These are phyloP conservation scores for Bilobella aurantiaca DNA, from an alignment of 1,140 invertebrate species.

Conservation along the genomic window DNA sequence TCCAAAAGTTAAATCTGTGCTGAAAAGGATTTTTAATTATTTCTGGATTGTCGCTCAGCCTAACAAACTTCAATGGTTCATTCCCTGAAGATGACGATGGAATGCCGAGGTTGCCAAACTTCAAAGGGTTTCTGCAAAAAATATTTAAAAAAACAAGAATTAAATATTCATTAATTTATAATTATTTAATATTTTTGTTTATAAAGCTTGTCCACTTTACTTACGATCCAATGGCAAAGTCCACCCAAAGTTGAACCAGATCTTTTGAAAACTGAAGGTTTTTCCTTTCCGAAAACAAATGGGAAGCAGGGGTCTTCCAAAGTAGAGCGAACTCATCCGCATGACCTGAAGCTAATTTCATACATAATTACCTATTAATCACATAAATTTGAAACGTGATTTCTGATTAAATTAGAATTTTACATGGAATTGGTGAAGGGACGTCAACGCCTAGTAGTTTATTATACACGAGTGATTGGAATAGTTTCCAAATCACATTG, in stretches of 20 bases:
- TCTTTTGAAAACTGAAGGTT: background rate
- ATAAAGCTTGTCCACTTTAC: background rate
- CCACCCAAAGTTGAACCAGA: slow-evolving; percentile 8
- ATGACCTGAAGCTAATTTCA: background rate
- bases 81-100: background rate
- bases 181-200: background rate
- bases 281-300: background rate
- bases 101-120: background rate
- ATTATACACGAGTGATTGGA: background rate
- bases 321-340: background rate
- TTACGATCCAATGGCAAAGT: slow-evolving; percentile 15
- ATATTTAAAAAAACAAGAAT: background rate
- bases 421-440: background rate
- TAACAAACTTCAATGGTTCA: background rate
- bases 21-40: background rate
- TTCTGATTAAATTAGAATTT: background rate
- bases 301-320: background rate
- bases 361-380: background rate
- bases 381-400: background rate
- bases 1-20: slow-evolving; percentile 3
- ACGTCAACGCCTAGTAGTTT: background rate
- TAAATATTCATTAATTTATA: background rate
- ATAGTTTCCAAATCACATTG: background rate
- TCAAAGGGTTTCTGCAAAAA: background rate
- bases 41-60: background rate